phyloP scores from a whole-genome alignment of 2,888 invertebrate genomes.

The Nudaria mundana region DNA sequence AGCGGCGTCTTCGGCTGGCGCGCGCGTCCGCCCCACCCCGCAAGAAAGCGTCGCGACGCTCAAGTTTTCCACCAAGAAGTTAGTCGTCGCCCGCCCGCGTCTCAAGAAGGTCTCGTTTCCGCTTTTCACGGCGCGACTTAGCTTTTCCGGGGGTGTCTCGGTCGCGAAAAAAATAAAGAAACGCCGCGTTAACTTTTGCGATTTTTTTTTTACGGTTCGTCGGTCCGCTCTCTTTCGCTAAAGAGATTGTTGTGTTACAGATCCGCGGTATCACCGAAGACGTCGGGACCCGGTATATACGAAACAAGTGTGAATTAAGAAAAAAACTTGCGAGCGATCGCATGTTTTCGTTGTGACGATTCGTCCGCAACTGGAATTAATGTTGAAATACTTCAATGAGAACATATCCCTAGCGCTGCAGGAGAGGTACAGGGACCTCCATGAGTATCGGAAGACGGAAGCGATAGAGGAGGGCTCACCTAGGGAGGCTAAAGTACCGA shows the following conservation, averaged over 20 bases:
- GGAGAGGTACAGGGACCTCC: conserved; percentile 81
- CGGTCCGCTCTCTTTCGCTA: conserved; percentile 23
- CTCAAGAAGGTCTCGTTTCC: conserved; percentile 78
- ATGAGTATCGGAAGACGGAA: conserved; percentile 78
- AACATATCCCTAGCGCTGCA: conserved; percentile 80
- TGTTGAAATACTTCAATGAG: conserved; percentile 81
- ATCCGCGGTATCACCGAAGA: conserved; percentile 43
- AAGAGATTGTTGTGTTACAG: conserved; percentile 48
- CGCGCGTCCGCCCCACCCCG: conserved; percentile 79
- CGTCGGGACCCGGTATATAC: conserved; percentile 31
- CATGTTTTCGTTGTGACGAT: conserved; percentile 71
- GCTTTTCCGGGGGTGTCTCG: conserved; percentile 52
- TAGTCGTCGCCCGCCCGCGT: conserved; percentile 81
- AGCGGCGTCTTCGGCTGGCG: conserved; percentile 78
- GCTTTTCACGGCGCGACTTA: conserved; percentile 53
- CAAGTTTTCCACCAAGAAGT: conserved; percentile 82
- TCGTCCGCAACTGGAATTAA: conserved; percentile 76
- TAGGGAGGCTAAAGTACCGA: conserved; percentile 76
- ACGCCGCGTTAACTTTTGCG: conserved; percentile 31
- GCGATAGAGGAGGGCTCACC: conserved; percentile 75
- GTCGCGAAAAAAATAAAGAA: conserved; percentile 30
- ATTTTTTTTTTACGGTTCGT: conserved; percentile 20
- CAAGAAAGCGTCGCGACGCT: conserved; percentile 78
- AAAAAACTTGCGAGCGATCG: conserved; percentile 47
- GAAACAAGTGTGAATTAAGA: conserved; percentile 26